Base-by-base conservation (phyloP, 2,797 vertebrate species). In the Sylvilagus floridanus region DNA sequence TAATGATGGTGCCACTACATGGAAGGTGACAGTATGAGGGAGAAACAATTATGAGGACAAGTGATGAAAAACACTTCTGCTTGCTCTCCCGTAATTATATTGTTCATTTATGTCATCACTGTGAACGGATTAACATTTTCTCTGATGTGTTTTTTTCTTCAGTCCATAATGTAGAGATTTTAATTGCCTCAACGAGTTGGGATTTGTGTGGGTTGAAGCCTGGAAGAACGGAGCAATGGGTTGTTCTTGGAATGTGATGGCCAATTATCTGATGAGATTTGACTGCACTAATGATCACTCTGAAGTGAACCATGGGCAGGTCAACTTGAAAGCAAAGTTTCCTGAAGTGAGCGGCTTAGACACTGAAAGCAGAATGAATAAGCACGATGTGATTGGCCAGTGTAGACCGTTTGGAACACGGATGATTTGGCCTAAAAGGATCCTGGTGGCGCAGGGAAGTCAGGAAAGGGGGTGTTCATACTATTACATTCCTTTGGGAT, bases 11-110 rank as follows among this genome's bases (percentile, higher is more conserved):
- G 17, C 63, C 68, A 4, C 28, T 52, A 37, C 32, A 7, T 35
- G 50, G 69, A 42, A 65, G 50, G 35, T 26, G 89, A 50, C 26
- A 68, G 10, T n/a, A 77, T 11, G 14, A 65, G 22, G 32, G 57
- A 76, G 24, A 91, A 69, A 73, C 26, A 32, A 21, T 90, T 93
- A 85, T 14, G 17, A 42, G 24, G 30, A 26, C 24, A 88, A 72
- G 37, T 62, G 69, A 89, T 79, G n/a, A 71, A 91, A 90, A 94
- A 81, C 11, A 78, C 30, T 84, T 65, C 37, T 88, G 24, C 75
- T 73, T 68, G 54, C 11, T 62, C 35, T 87, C 52, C 37, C 11
- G 5, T 96, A 95, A 96, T 89, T 73, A 86, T 26, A 52, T n/a
- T 13, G 78, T 69, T 93, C 69, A 37, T 84, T 86, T 84, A 83